Evolutionary conservation across 2,888 invertebrate species (phyloP).

Genomic region (Hipparchia semele): DNA sequence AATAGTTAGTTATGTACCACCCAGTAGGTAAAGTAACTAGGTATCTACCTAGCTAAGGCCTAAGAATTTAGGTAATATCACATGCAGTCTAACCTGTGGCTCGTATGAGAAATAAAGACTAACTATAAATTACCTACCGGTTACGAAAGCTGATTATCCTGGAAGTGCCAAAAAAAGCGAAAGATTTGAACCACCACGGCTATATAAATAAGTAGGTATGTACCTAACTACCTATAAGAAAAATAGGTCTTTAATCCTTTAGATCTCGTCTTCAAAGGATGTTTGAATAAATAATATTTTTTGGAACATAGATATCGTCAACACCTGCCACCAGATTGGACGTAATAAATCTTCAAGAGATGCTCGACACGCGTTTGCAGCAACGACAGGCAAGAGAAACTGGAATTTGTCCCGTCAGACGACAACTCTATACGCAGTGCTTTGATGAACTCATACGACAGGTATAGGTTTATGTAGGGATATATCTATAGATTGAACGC

Average conservation of each 20-base stretch:
- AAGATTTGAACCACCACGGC: too few relatives aligned
- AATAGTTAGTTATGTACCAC: too few relatives aligned
- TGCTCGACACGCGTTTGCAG: constrained; percentile 94
- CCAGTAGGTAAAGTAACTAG: neutral
- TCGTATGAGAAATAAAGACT: too few relatives aligned
- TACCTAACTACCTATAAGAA: too few relatives aligned
- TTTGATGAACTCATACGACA: constrained; percentile 88
- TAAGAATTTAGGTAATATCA: too few relatives aligned
- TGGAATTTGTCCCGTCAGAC: constrained; percentile 96
- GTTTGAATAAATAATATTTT: neutral
- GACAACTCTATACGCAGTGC: constrained; percentile 97
- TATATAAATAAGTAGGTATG: too few relatives aligned
- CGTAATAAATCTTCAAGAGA: constrained; percentile 98
- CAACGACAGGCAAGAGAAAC: constrained; percentile 97
- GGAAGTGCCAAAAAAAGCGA: too few relatives aligned
- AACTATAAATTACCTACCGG: too few relatives aligned
- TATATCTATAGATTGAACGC: neutral
- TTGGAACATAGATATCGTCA: constrained; percentile 89
- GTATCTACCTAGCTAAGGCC: neutral
- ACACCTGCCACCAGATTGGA: constrained; percentile 98
- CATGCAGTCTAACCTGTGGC: too few relatives aligned
- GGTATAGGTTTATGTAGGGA: constrained; percentile 47
- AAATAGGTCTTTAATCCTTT: neutral
- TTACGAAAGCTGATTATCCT: too few relatives aligned
- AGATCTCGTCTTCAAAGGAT: neutral